Evolutionary conservation across 2,888 invertebrate genomes (phyloP).

Genomic region (Caenorhabditis japonica): DNA sequence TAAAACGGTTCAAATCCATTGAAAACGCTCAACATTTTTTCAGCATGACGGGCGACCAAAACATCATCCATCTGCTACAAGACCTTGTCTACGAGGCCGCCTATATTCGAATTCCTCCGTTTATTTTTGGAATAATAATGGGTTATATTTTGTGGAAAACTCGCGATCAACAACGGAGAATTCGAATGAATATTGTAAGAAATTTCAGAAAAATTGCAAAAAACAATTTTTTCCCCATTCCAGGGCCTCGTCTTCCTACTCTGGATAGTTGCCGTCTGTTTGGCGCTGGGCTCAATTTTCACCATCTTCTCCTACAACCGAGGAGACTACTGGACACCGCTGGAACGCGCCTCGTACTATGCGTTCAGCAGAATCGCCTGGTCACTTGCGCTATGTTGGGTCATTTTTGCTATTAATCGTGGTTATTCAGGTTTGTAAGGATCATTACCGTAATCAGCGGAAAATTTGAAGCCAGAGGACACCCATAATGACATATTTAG

Average conservation of each 20-base stretch:
- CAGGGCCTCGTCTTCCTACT: slow-evolving; percentile 26
- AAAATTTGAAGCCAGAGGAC: no score
- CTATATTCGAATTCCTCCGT: slow-evolving; percentile 77
- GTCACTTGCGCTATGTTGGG: slow-evolving; percentile 78
- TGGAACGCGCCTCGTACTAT: slow-evolving; percentile 46
- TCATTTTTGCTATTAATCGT: slow-evolving; percentile 77
- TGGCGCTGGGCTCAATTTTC: slow-evolving; percentile 43
- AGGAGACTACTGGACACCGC: slow-evolving; percentile 30
- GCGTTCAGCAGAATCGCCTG: slow-evolving; percentile 76
- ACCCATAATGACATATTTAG: no score
- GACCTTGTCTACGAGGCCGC: slow-evolving; percentile 42
- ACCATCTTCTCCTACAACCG: slow-evolving; percentile 36
- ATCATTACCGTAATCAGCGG: not conserved
- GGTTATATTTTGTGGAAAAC: slow-evolving; percentile 77
- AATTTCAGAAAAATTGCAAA: not conserved
- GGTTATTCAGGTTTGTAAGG: slow-evolving; percentile 21
- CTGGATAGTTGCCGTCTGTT: slow-evolving; percentile 29
- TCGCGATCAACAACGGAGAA: slow-evolving; percentile 21
- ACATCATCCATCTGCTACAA: slow-evolving; percentile 37
- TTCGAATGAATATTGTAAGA: slow-evolving; percentile 30
- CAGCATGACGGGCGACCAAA: slow-evolving; percentile 35
- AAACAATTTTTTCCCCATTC: not conserved
- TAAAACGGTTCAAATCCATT: not conserved
- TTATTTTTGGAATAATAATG: slow-evolving; percentile 77
- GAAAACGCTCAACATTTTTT: no score